Conservation (phyloP, 2,888 invertebrate genomes). For the Timema cristinae region DNA sequence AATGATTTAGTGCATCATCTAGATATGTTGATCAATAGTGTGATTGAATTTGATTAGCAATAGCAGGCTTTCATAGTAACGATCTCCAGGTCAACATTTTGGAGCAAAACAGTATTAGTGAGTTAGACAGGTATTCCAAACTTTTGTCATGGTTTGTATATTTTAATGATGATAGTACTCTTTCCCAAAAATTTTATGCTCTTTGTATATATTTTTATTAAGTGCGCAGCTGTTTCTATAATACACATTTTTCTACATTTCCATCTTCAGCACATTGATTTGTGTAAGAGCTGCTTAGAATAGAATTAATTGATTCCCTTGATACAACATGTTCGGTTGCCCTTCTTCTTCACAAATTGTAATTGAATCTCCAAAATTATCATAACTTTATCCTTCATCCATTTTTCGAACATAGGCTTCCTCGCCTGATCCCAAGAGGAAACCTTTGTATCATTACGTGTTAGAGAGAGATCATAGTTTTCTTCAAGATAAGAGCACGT, state of each 20-base stretch:
- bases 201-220: not conserved
- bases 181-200: not conserved
- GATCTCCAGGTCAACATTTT: too few relatives aligned
- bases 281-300: not conserved
- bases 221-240: not conserved
- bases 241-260: not conserved
- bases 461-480: not conserved
- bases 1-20: too few relatives aligned
- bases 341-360: not conserved
- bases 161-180: too few relatives aligned
- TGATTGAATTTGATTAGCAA: too few relatives aligned
- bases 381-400: not conserved
- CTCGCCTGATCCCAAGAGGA: not conserved
- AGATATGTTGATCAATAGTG: too few relatives aligned
- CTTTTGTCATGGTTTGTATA: too few relatives aligned
- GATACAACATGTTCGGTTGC: not conserved
- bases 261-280: not conserved
- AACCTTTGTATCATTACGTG: not conserved
- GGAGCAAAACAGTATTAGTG: too few relatives aligned
- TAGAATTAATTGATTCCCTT: not conserved
- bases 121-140: too few relatives aligned
- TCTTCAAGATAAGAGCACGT: conserved; percentile 1
- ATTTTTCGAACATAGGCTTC: not conserved
- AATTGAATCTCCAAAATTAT: not conserved
- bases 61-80: not conserved